Percentiles rank a stretch among this genome's conserved stretches.
These are phyloP conservation scores for Galeruca laticollis DNA, from an alignment of 2,888 invertebrate species.

Conservation along the genomic window DNA sequence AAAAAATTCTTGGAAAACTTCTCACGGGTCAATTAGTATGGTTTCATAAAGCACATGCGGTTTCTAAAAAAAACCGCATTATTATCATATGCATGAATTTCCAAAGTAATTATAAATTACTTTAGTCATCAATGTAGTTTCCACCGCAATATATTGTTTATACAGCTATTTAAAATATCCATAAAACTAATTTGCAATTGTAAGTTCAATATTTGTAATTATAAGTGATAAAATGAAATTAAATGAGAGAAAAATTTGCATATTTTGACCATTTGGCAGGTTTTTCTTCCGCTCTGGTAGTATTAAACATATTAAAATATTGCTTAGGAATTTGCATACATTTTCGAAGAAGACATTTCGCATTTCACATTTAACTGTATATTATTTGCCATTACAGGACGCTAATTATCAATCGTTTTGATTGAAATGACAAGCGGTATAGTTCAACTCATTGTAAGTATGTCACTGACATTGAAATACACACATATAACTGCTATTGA, in stretches of 20 bases:
- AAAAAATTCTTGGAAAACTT: too few species aligned
- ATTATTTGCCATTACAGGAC: neutral
- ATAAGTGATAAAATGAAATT: neutral
- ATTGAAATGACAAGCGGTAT: neutral
- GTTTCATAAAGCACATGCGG: too few species aligned
- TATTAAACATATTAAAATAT: neutral
- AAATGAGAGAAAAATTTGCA: neutral
- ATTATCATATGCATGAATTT: too few species aligned
- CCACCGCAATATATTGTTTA: too few species aligned
- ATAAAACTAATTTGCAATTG: neutral
- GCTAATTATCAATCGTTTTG: neutral
- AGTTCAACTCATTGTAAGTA: neutral
- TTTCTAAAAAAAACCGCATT: too few species aligned
- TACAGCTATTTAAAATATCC: neutral
- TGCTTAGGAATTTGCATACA: neutral
- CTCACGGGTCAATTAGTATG: too few species aligned
- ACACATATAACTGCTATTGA: neutral
- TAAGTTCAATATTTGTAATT: neutral
- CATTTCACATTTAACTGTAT: neutral
- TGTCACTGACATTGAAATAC: neutral
- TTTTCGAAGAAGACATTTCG: neutral
- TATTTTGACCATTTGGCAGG: neutral
- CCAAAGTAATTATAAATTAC: too few species aligned
- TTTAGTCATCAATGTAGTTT: too few species aligned
- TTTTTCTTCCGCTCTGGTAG: neutral